phyloP scores from a whole-genome alignment of 2,888 invertebrate genomes.

The Acleris laterana region DNA sequence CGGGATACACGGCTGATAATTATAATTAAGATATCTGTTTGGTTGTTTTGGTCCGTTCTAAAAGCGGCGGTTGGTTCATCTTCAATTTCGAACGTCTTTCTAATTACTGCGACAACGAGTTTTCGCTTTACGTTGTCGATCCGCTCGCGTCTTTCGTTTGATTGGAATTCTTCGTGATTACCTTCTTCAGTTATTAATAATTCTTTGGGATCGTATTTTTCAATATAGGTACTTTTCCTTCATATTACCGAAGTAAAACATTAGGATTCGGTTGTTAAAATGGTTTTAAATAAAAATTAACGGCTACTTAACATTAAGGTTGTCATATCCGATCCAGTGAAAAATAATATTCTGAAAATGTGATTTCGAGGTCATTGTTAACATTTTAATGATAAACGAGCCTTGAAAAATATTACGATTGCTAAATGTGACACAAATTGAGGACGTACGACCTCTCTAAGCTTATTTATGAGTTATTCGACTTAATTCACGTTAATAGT shows the following conservation, averaged over 20 bases:
- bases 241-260: no score
- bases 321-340: constrained; percentile 13
- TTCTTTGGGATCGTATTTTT: constrained; percentile 1
- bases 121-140: constrained; percentile 5
- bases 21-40: constrained; percentile 37
- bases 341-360: constrained; percentile 27
- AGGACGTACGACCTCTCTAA: constrained; percentile 66
- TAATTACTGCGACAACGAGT: constrained; percentile 27
- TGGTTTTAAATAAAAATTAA: no score
- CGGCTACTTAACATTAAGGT: neutral
- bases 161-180: constrained; percentile 21
- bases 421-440: constrained; percentile 74
- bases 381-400: constrained; percentile 74
- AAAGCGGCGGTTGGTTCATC: constrained; percentile 25
- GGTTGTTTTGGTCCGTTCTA: constrained; percentile 35
- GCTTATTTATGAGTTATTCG: constrained; percentile 76
- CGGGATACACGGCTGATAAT: constrained; percentile 29
- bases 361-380: constrained; percentile 58
- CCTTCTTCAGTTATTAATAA: constrained; percentile 2
- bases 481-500: constrained; percentile 74
- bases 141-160: constrained; percentile 7
- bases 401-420: constrained; percentile 71
- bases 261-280: no score
- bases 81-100: constrained; percentile 29
- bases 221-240: neutral